These are phyloP conservation scores for Eptatretus atami DNA, from an alignment of 2,797 vertebrate genomes.

Conservation along the genomic window DNA sequence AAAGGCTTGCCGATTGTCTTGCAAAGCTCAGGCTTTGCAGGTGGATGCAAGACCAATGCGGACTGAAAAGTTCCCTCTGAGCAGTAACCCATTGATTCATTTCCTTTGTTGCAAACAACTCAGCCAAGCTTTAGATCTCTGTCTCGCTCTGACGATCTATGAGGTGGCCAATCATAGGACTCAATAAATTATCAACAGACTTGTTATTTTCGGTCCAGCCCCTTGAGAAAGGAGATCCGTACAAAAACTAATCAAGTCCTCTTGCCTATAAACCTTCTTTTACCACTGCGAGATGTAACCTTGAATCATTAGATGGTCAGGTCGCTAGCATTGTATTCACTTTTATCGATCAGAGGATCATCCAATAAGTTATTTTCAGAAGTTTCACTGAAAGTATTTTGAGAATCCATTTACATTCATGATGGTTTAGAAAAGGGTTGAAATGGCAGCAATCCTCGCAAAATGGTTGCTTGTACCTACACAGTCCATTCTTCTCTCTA, in stretches of 20 bases:
- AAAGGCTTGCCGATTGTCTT: slow-evolving; percentile 54
- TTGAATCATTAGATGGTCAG: too few relatives aligned
- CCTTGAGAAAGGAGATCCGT: too few relatives aligned
- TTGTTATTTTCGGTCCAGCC: too few relatives aligned
- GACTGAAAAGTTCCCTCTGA: not conserved
- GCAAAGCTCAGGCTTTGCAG: slow-evolving; percentile 39
- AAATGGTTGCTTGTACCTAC: not conserved
- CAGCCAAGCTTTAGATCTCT: not conserved
- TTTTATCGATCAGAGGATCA: not conserved
- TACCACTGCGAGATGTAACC: too few relatives aligned
- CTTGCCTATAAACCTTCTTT: too few relatives aligned
- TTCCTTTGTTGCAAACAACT: not conserved
- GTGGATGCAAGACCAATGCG: slow-evolving; percentile 9
- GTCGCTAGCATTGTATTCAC: not conserved
- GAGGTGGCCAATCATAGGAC: too few relatives aligned
- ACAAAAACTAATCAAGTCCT: too few relatives aligned
- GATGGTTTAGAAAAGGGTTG: not conserved
- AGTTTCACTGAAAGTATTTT: not conserved
- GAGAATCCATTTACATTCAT: not conserved
- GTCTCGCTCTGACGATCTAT: not conserved
- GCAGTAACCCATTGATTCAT: not conserved
- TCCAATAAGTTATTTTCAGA: not conserved
- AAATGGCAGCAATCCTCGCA: slow-evolving; percentile 1
- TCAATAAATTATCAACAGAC: too few relatives aligned
- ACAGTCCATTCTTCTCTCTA: too few relatives aligned